These are phyloP conservation scores for Xenops minutus DNA, from an alignment of 2,797 vertebrate species.

Conservation along the genomic window DNA sequence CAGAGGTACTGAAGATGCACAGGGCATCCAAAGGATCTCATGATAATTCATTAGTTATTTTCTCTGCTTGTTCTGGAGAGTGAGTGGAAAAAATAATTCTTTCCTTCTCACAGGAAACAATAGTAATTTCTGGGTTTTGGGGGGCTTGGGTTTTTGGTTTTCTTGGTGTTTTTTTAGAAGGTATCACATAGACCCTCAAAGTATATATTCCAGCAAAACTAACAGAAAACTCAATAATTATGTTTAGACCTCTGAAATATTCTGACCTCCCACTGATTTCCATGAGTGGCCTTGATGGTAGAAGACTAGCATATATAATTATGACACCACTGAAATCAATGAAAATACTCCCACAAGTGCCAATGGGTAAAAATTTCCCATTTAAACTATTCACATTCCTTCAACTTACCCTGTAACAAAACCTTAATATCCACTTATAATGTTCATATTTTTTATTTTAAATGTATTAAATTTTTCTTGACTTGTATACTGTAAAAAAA, in stretches of 20 bases:
- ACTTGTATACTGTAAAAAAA: not conserved
- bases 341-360: not conserved
- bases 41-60: not conserved
- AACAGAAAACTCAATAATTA: not conserved
- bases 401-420: not conserved
- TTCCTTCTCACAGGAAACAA: not conserved
- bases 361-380: not conserved
- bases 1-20: not conserved
- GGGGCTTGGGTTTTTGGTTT: too few species aligned
- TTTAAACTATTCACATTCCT: not conserved
- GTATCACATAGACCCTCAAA: not conserved
- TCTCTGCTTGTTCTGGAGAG: not conserved
- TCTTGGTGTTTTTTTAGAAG: not conserved
- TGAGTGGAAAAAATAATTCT: not conserved
- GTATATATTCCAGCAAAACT: not conserved
- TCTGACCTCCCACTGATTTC: not conserved
- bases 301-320: not conserved
- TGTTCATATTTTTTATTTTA: not conserved
- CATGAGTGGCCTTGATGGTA: not conserved
- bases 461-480: not conserved
- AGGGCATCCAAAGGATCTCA: not conserved
- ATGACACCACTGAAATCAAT: not conserved
- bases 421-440: not conserved
- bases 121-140: not conserved
- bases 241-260: not conserved